Base-by-base conservation (phyloP, 35 echinoderm and acorn worm species). In the Eucidaris tribuloides region DNA sequence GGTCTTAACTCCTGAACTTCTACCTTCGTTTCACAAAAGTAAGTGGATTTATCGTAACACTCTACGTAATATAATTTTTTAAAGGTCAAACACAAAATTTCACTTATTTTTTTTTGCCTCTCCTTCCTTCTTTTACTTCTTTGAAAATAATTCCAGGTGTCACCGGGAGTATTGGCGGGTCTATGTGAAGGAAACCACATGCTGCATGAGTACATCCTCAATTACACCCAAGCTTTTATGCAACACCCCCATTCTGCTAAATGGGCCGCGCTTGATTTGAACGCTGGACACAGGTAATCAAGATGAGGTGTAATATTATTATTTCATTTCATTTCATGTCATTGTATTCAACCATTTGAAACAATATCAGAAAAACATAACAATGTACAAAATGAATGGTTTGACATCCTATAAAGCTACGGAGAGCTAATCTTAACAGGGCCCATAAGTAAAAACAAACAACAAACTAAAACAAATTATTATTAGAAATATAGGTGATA, bases 181-280 rank as follows among this genome's bases (percentile, higher is more conserved):
- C 55, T 99, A n/a, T 99, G 96, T 88, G 96, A 93, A 55, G 96
- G 90, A 20, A 93, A 99, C 63, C 91, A 99, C 65, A 90, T 99
- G 83, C 44, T 93, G 34, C 91, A 93, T 84, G 96, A 99, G 60
- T 79, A 99, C 45, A 92, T 99, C 52, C 62, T 99, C 35, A 99
- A 99, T 59, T 93, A 99, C 79, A 99, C 96, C 59, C 86, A 87
- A 30, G 96, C 93, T 36, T 93, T 93, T 31, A 46, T 99, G 36
- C 55, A 45, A 76, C 96, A 93, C 38, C 76, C 87, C 14, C 84
- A 99, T 62, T 91, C 90, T 31, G 96, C 85, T 25, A 99, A 99
- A 80, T 99, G 96, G 96, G 91, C 91, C 63, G 96, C 96, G 18
- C 45, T 99, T 45, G 96, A 99, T 71, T 80, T 99, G 0, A 99